Percentiles rank a stretch among this genome's conserved stretches.
phyloP scores from a whole-genome alignment of 1,140 invertebrate species.

The Colletes latitarsis region DNA sequence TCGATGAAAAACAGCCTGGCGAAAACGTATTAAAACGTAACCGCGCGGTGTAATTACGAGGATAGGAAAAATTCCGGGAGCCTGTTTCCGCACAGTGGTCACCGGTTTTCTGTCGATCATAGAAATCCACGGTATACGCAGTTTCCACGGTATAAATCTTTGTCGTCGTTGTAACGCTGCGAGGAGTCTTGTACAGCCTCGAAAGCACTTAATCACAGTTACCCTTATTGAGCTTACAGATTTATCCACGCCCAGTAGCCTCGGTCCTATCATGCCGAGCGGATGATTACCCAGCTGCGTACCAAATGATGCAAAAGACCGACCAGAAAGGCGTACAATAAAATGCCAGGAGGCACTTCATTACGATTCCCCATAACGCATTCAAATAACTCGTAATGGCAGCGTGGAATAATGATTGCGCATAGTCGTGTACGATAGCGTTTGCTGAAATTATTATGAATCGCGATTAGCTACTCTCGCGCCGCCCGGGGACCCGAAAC shows the following conservation, averaged over 20 bases:
- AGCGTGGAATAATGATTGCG: constrained; percentile 31
- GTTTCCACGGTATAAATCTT: constrained; percentile 61
- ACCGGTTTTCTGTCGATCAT: constrained; percentile 27
- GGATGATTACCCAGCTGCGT: constrained; percentile 76
- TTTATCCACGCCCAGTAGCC: constrained; percentile 80
- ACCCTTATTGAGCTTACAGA: constrained; percentile 72
- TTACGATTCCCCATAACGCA: constrained; percentile 74
- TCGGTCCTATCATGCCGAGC: constrained; percentile 73
- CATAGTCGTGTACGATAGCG: not conserved
- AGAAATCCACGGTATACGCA: not conserved
- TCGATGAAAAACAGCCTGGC: not conserved
- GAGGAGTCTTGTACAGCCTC: constrained; percentile 66
- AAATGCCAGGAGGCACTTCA: constrained; percentile 77
- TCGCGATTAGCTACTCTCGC: not conserved
- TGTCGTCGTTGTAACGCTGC: constrained; percentile 51
- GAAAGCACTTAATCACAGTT: constrained; percentile 73
- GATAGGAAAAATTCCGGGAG: not conserved
- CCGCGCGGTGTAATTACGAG: not conserved
- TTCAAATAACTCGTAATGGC: constrained; percentile 73
- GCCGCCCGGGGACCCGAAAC: not conserved
- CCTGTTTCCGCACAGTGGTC: not conserved
- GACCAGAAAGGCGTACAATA: constrained; percentile 70
- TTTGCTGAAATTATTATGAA: constrained; percentile 23
- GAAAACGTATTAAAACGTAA: constrained; percentile 15
- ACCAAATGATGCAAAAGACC: constrained; percentile 73